A percentile compares a stretch with the other conserved stretches of the same genome.
Evolutionary conservation across 2,797 vertebrate species (phyloP).

Genomic region (Psittacula derbiana): DNA sequence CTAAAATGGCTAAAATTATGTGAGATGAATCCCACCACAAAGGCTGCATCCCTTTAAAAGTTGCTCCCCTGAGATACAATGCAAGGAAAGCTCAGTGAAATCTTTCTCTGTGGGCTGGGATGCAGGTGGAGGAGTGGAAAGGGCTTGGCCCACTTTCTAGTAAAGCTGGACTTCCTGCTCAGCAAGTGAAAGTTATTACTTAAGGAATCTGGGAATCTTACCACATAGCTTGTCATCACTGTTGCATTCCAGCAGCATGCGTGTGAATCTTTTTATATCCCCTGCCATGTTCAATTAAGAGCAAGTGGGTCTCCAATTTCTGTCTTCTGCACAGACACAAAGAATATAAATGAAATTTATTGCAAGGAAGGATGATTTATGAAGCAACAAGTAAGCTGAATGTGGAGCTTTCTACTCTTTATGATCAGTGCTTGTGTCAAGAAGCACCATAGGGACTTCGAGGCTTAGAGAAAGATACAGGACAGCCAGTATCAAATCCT

Average conservation of each 20-base stretch:
- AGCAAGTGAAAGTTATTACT: not conserved
- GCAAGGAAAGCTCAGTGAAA: not conserved
- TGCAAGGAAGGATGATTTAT: not conserved
- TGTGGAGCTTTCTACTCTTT: not conserved
- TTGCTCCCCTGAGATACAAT: not conserved
- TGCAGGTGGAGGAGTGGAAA: not conserved
- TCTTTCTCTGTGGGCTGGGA: not conserved
- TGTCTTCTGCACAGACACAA: not conserved
- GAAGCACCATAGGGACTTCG: not conserved
- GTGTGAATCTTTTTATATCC: slow-evolving; percentile 19
- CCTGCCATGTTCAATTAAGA: slow-evolving; percentile 10
- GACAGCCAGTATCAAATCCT: not conserved
- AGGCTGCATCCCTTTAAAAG: not conserved
- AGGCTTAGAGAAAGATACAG: not conserved
- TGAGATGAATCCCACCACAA: not conserved
- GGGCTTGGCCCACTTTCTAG: not conserved
- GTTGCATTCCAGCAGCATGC: slow-evolving; percentile 70
- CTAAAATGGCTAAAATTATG: not conserved
- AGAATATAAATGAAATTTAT: not conserved
- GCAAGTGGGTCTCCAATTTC: not conserved
- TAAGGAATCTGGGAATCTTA: slow-evolving; percentile 55
- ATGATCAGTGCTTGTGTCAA: not conserved
- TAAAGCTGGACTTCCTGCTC: not conserved
- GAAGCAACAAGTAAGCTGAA: not conserved
- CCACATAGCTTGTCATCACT: slow-evolving; percentile 74